Evolutionary conservation across 1,140 invertebrate genomes (phyloP).

Genomic region (Lamellibrachia luymesi): DNA sequence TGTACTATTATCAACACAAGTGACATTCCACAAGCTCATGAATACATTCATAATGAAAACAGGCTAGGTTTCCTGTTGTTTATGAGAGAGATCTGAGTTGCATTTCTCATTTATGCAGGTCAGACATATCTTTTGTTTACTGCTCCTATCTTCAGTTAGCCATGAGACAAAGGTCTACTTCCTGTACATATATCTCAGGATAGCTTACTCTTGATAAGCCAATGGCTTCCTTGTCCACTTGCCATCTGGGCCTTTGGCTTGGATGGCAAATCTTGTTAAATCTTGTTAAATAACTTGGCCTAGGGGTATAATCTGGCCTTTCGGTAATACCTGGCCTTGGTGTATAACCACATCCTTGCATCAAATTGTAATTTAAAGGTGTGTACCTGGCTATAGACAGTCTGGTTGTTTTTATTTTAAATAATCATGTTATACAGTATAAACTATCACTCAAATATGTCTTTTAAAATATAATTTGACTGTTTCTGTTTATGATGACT

Average conservation of each 20-base stretch:
- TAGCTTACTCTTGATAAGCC: not conserved
- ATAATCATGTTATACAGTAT: not conserved
- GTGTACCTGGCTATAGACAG: not conserved
- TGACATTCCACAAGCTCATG: not conserved
- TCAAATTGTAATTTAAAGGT: not conserved
- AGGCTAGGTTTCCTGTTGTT: not conserved
- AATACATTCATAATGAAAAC: not conserved
- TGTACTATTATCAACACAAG: too few relatives aligned
- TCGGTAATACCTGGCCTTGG: too few relatives aligned
- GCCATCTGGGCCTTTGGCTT: too few relatives aligned
- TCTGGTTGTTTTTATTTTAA: not conserved
- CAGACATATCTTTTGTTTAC: not conserved
- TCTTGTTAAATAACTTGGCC: not conserved
- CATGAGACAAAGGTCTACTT: not conserved
- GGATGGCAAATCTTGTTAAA: too few relatives aligned
- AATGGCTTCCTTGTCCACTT: too few relatives aligned
- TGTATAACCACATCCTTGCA: not conserved
- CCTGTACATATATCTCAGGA: not conserved
- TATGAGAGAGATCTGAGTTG: not conserved
- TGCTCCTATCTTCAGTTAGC: not conserved
- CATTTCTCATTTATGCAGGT: not conserved
- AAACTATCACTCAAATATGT: not conserved
- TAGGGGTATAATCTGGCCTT: not conserved
- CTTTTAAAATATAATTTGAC: not conserved
- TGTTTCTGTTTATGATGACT: too few relatives aligned